Conservation (phyloP, 2,888 invertebrate species). For the Drosophila subquinaria region DNA sequence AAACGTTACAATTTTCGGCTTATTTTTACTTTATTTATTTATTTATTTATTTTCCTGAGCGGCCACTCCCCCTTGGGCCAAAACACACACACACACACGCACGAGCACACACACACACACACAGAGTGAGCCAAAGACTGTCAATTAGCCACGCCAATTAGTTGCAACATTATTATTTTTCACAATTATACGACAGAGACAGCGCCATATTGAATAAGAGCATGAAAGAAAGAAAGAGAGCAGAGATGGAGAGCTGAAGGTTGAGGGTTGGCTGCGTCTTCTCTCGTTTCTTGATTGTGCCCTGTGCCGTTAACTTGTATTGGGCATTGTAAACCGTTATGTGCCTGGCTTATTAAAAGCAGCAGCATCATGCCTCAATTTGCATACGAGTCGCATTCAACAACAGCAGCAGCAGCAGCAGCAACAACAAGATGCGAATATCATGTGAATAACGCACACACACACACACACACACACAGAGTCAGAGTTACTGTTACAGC, state of each 20-base stretch:
- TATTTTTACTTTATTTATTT: conserved; percentile 53
- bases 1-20: conserved; percentile 41
- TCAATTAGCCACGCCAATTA: conserved; percentile 73
- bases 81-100: conserved; percentile 4
- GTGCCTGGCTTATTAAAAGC: conserved; percentile 65
- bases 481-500: conserved; percentile 5
- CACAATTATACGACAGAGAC: conserved; percentile 47
- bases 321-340: conserved; percentile 61
- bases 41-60: conserved; percentile 44
- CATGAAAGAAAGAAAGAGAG: conserved; percentile 1
- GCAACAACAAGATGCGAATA: conserved; percentile 15
- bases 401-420: neutral
- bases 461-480: conserved; percentile 11
- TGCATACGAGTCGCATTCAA: conserved; percentile 55
- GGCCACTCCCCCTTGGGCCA: conserved; percentile 31
- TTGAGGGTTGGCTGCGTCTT: neutral
- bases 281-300: conserved; percentile 4
- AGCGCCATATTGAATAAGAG: neutral
- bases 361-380: conserved; percentile 54
- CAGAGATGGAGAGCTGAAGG: neutral
- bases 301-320: conserved; percentile 13
- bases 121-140: conserved; percentile 5
- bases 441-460: conserved; percentile 5
- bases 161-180: conserved; percentile 67
- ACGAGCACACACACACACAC: neutral